Evolutionary conservation across 2,113 vertebrate genomes (phyloP), one percentile per base, ranked within the genome.

Genomic region (Delphinus delphis): DNA sequence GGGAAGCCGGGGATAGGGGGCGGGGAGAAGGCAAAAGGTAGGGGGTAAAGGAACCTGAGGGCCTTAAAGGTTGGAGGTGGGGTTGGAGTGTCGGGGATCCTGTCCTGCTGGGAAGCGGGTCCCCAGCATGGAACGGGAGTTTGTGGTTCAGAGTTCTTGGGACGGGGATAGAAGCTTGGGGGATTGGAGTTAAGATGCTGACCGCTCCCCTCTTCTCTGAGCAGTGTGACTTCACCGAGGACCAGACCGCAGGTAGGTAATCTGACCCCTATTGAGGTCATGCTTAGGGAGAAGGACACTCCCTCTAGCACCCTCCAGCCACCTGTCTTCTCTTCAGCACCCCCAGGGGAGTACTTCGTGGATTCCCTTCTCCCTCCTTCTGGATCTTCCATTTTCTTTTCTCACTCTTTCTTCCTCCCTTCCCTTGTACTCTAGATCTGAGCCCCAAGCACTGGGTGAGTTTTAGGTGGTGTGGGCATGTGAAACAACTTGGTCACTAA

Each of bases 161-260:
- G 87, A 38, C 47, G 14, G 88, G 97, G 96, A 12, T 83, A 8
- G 88, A 80, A 17, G 90, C 53, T 53, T 44, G 62, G 50, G 96
- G 53, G 28, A 17, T 3, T 55, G 95, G 82, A 73, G 53, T 68
- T 90, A 8, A 5, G 58, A 8, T 60, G 97, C 62, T 97, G 92
- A 97, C 89, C 31, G 79, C 31, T 71, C 77, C 95, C 70, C 85
- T 97, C 94, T 95, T 98, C 98, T 98, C 98, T 92, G 99, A 97
- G 98, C 99, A 99, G 99, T 99, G 99, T 97, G 99, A 99, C 98
- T 99, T 99, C 99, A 98, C 99, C 74, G 99, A 99, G 98, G 99
- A 99, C 95, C 99, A 99, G 98, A 99, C 99, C 50, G 82, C 98
- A 36, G 99, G 99, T 99, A 98, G 99, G 99, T 99, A 68, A 74